phyloP scores from a whole-genome alignment of 2,888 invertebrate genomes.

The Eupithecia tripunctaria region DNA sequence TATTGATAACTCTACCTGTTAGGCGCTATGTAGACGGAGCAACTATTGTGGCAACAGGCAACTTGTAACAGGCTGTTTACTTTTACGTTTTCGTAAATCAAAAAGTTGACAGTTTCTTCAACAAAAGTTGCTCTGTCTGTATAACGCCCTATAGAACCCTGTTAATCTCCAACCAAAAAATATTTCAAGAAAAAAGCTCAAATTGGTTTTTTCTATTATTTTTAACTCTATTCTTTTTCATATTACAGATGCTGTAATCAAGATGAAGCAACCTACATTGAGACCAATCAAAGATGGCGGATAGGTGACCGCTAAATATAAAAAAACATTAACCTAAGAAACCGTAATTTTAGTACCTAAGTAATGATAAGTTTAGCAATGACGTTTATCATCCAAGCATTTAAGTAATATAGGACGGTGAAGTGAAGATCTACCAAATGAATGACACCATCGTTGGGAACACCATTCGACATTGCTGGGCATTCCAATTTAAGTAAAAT shows the following conservation, averaged over 20 bases:
- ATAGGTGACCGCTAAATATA: conserved; percentile 55
- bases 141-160: background rate
- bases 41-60: too few relatives aligned
- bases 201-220: background rate
- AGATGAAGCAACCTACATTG: conserved; percentile 60
- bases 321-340: conserved; percentile 70
- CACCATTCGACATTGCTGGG: conserved; percentile 66
- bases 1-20: background rate
- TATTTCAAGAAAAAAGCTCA: too few relatives aligned
- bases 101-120: too few relatives aligned
- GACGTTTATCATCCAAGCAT: conserved; percentile 72
- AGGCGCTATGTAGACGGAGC: too few relatives aligned
- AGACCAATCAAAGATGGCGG: conserved; percentile 71
- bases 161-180: background rate
- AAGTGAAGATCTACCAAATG: conserved; percentile 43
- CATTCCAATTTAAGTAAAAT: conserved; percentile 74
- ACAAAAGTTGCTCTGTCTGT: too few relatives aligned
- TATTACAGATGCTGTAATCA: conserved; percentile 70
- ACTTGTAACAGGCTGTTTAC: too few relatives aligned
- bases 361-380: conserved; percentile 68
- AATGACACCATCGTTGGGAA: conserved; percentile 40
- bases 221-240: conserved; percentile 31
- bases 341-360: conserved; percentile 80
- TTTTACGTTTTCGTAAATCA: too few relatives aligned
- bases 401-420: conserved; percentile 63